phyloP scores from a whole-genome alignment of 2,797 vertebrate genomes.

The Tapera naevia region DNA sequence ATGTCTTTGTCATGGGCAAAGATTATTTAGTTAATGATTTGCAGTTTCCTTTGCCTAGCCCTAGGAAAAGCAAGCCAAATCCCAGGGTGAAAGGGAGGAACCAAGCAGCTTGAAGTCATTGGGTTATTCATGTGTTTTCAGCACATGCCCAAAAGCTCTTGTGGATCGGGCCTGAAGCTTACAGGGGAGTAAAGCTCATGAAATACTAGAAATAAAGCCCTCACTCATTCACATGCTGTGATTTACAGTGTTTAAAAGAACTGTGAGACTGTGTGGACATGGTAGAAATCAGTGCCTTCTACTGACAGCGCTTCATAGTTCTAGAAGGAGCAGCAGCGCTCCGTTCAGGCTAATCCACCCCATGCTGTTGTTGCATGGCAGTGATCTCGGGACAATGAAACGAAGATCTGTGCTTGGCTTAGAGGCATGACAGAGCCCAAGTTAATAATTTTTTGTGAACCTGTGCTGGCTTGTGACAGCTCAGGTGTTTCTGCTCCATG shows the following conservation, averaged over 20 bases:
- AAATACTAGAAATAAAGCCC: background rate
- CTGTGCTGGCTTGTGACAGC: background rate
- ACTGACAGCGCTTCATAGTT: background rate
- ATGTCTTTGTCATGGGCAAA: slow-evolving; percentile 58
- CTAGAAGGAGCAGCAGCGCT: background rate
- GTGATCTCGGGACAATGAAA: accelerated
- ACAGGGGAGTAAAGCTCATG: background rate
- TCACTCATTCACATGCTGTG: background rate
- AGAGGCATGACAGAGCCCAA: background rate
- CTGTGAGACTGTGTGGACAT: accelerated
- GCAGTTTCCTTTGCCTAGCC: slow-evolving; percentile 20
- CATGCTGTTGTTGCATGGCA: accelerated
- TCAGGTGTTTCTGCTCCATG: accelerated
- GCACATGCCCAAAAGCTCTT: background rate
- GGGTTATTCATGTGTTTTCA: background rate
- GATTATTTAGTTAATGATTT: slow-evolving; percentile 54
- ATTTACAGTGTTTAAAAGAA: background rate
- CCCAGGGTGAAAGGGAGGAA: background rate
- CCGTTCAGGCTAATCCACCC: background rate
- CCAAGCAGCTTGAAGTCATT: slow-evolving; percentile 16
- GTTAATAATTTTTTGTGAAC: background rate
- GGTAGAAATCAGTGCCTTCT: background rate
- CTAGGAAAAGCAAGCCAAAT: slow-evolving; percentile 41
- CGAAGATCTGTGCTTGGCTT: background rate
- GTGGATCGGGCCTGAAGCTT: background rate